Conservation (phyloP, 2,888 invertebrate genomes). For the Thereva unica region DNA sequence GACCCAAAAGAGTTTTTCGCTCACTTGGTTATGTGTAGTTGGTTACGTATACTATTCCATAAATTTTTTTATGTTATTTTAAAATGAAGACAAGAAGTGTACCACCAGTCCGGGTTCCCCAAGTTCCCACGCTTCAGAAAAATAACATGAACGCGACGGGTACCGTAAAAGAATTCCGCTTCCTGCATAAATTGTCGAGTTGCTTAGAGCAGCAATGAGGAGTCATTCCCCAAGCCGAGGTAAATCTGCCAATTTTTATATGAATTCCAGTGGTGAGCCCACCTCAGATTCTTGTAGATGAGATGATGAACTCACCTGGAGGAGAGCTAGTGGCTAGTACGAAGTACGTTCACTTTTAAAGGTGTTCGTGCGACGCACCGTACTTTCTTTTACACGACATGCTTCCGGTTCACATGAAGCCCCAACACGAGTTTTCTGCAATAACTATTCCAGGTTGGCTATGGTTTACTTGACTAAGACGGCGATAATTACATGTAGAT, state of each 20-base stretch:
- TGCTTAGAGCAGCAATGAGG: constrained; percentile 12
- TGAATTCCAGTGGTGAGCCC: not conserved
- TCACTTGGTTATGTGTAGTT: not conserved
- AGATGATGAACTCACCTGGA: constrained; percentile 20
- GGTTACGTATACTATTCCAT: not conserved
- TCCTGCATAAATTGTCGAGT: constrained; percentile 41
- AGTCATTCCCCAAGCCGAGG: constrained; percentile 4
- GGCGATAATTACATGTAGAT: constrained; percentile 39
- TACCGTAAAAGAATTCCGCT: constrained; percentile 42
- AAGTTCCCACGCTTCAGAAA: constrained; percentile 34
- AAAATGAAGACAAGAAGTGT: constrained; percentile 4
- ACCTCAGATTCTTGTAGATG: not conserved
- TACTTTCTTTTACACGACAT: constrained; percentile 34
- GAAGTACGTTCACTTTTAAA: constrained; percentile 24
- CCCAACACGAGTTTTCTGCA: constrained; percentile 4
- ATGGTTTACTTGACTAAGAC: constrained; percentile 33
- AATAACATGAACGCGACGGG: constrained; percentile 34
- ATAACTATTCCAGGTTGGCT: constrained; percentile 29
- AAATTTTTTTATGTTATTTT: constrained; percentile 17
- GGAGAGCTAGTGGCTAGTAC: not conserved
- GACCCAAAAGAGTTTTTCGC: constrained; percentile 11
- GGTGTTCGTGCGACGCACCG: constrained; percentile 24
- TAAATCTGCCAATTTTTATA: constrained; percentile 17
- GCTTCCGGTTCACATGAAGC: constrained; percentile 37
- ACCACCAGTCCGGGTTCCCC: constrained; percentile 18